A percentile compares a stretch with the other conserved stretches of the same genome.
These are phyloP conservation scores for Zaprionus lineosus DNA, from an alignment of 2,888 invertebrate genomes.

Conservation along the genomic window DNA sequence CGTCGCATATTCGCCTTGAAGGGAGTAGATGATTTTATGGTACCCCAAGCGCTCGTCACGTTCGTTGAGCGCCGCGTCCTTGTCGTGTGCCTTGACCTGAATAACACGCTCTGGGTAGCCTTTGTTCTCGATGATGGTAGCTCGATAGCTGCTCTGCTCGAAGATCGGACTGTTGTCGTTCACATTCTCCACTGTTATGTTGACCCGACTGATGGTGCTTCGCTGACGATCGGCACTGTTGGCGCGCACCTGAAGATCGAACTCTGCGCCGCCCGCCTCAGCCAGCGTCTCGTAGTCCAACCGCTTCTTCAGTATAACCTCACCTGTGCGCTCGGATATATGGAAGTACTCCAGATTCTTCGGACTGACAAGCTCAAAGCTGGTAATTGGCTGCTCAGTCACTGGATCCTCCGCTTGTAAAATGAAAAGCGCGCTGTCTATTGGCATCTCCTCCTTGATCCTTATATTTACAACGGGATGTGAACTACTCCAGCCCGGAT, in stretches of 20 bases:
- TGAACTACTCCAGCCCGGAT: conserved; percentile 88
- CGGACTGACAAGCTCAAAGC: conserved; percentile 85
- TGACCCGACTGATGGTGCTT: conserved; percentile 87
- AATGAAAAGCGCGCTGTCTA: conserved; percentile 88
- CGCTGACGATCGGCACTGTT: conserved; percentile 81
- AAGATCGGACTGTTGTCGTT: conserved; percentile 91
- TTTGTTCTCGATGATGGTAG: conserved; percentile 88
- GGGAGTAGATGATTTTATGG: conserved; percentile 87
- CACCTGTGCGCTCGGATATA: conserved; percentile 88
- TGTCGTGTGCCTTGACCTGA: conserved; percentile 88
- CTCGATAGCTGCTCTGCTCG: conserved; percentile 87
- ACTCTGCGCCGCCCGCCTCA: conserved; percentile 79
- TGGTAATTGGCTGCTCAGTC: conserved; percentile 86
- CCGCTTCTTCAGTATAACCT: conserved; percentile 88
- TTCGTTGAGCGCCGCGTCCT: conserved; percentile 86
- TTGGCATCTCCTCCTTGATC: conserved; percentile 90
- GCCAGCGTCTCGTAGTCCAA: conserved; percentile 90
- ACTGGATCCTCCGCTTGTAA: conserved; percentile 89
- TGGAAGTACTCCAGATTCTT: conserved; percentile 84
- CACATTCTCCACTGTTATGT: conserved; percentile 88
- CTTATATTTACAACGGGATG: conserved; percentile 87
- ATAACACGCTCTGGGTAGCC: conserved; percentile 87
- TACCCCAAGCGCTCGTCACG: conserved; percentile 85
- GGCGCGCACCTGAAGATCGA: conserved; percentile 85
- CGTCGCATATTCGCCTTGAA: conserved; percentile 89